These are phyloP conservation scores for Tyria jacobaeae DNA, from an alignment of 2,888 invertebrate species.

Conservation along the genomic window DNA sequence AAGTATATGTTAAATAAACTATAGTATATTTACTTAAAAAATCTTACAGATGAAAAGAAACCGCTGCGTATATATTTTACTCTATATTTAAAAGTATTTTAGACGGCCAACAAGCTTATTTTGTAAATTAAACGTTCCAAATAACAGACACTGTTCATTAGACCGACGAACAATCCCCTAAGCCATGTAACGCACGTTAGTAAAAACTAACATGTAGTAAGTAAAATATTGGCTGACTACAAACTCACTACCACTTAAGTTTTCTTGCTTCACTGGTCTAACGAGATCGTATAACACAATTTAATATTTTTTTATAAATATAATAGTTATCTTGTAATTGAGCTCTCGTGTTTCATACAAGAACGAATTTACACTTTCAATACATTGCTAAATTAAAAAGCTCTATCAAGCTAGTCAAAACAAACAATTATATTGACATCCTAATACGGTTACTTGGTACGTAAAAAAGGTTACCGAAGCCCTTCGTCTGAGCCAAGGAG, in stretches of 20 bases:
- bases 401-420: conserved; percentile 45
- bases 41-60: too few species aligned
- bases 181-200: conserved; percentile 50
- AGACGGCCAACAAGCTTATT: neutral
- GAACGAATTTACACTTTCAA: neutral
- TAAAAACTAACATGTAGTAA: conserved; percentile 7
- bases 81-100: neutral
- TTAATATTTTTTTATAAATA: conserved; percentile 1
- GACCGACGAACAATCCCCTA: conserved; percentile 64
- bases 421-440: conserved; percentile 69
- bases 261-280: conserved; percentile 17
- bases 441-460: conserved; percentile 50
- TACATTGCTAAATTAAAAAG: conserved; percentile 4
- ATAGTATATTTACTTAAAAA: too few species aligned
- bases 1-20: too few species aligned
- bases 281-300: conserved; percentile 5
- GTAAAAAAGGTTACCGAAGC: conserved; percentile 45
- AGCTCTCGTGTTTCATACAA: neutral
- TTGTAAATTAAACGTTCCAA: conserved; percentile 36
- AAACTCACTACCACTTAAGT: neutral
- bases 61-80: too few species aligned
- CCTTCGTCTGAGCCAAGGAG: conserved; percentile 65
- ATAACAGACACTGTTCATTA: conserved; percentile 58
- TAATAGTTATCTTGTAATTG: neutral
- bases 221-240: conserved; percentile 11